Evolutionary conservation across 2,888 invertebrate genomes (phyloP), one percentile per base, ranked within the genome.

Genomic region (Elmis aenea): DNA sequence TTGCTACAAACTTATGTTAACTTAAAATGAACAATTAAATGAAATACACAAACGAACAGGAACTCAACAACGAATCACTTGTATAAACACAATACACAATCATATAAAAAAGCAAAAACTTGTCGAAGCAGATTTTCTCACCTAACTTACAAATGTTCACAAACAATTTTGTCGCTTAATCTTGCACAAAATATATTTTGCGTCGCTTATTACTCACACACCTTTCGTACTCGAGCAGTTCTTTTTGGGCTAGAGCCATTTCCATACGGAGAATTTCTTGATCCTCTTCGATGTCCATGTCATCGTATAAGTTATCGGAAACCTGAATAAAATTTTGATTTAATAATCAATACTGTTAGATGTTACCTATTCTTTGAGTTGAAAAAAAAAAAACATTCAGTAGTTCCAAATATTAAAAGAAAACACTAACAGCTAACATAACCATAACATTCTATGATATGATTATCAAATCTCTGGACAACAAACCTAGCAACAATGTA

Each of bases 261-360:
- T 68, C 67, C 27, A 67, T 59, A 49, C 65, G 53, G 10, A 68
- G 45, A 34, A 67, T 54, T 44, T 67, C 62, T 14, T 67, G 60
- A 34, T 75, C 77, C 43, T 84, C 83, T 47, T 84, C 81, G 45
- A 79, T 70, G 38, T 85, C 85, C 30, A 83, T 74, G 52, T 83
- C 81, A 61, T 85, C 85, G 60, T 84, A 87, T 1, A 83, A 71
- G 41, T 80, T 79, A 52, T 82, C 82, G 26, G 80, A 71, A 3
- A 84, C 78, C 82, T 32, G 14, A 50, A 52, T n/a, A 38, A 32
- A 49, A 49, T 21, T 45, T 29, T 3, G 9, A 25, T 16, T 24
- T 25, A 13, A 29, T n/a, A 8, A 24, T 2, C 3, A 5, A n/a
- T n/a, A n/a, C n/a, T n/a, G n/a, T n/a, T 18, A 8, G 20, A 8